A percentile compares a stretch with the other conserved stretches of the same genome.
Evolutionary conservation across 2,797 vertebrate species (phyloP).

Genomic region (Rhinoraja longicauda): DNA sequence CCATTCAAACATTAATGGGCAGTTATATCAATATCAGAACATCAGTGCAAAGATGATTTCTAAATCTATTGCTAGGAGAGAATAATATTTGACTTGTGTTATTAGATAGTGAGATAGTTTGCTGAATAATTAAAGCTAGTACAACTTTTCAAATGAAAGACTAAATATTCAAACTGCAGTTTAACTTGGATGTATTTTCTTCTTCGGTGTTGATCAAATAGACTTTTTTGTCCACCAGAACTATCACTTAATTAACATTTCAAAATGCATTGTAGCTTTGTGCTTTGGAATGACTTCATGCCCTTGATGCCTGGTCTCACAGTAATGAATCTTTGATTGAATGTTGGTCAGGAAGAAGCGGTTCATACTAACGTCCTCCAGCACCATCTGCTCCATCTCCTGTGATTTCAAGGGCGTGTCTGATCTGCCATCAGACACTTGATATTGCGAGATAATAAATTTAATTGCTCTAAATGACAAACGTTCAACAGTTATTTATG

Average conservation of each 20-base stretch:
- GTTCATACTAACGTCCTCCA: background rate
- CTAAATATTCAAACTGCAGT: background rate
- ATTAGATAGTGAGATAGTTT: background rate
- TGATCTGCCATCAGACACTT: background rate
- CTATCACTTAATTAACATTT: background rate
- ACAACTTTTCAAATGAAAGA: background rate
- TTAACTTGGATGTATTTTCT: background rate
- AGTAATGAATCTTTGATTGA: background rate
- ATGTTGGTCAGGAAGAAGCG: background rate
- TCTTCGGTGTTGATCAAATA: background rate
- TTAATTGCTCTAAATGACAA: background rate
- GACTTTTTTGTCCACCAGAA: background rate
- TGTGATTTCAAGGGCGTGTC: background rate
- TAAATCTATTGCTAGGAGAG: background rate
- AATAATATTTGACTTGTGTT: background rate
- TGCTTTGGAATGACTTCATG: background rate
- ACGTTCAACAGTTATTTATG: background rate
- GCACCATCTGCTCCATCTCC: background rate
- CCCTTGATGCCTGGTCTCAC: background rate
- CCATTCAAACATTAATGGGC: background rate
- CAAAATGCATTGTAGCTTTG: background rate
- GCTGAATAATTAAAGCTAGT: background rate
- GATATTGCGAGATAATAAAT: background rate
- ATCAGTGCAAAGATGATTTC: background rate
- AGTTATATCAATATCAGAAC: background rate